Conservation (phyloP, 2,888 invertebrate species). For the Malthinus flaveolus region DNA sequence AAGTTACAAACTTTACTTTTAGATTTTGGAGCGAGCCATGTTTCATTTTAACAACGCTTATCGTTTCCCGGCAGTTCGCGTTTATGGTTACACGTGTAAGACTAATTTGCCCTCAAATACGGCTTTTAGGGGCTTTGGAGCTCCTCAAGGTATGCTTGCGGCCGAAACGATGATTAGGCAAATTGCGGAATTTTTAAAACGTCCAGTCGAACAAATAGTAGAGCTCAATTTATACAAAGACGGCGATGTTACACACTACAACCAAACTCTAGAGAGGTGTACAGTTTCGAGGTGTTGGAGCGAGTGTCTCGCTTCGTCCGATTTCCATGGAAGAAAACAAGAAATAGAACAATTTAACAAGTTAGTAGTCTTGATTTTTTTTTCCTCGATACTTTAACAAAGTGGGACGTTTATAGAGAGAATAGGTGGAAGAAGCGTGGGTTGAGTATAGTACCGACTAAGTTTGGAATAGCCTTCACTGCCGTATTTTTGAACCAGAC, state of each 20-base stretch:
- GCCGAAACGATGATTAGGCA: constrained; percentile 79
- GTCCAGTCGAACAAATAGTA: constrained; percentile 66
- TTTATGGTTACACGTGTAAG: constrained; percentile 75
- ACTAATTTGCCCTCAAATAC: constrained; percentile 93
- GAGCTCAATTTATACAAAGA: constrained; percentile 78
- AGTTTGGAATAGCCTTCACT: constrained; percentile 83
- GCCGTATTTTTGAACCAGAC: constrained; percentile 78
- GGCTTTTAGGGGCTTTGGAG: constrained; percentile 91
- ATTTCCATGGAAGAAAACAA: constrained; percentile 62
- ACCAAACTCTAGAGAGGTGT: constrained; percentile 72
- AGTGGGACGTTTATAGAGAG: constrained; percentile 56
- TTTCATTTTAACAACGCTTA: constrained; percentile 85
- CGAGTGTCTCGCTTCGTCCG: constrained; percentile 71
- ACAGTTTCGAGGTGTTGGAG: constrained; percentile 76
- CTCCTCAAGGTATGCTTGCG: constrained; percentile 88
- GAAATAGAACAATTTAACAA: constrained; percentile 72
- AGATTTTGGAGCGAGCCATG: constrained; percentile 84
- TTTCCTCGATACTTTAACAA: background rate
- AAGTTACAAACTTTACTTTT: constrained; percentile 30
- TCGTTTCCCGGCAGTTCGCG: constrained; percentile 71
- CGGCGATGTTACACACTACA: constrained; percentile 77
- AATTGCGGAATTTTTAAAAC: constrained; percentile 70
- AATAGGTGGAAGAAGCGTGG: constrained; percentile 89
- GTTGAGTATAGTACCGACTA: constrained; percentile 78
- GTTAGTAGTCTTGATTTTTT: constrained; percentile 51